Evolutionary conservation across 2,113 vertebrate genomes (phyloP).

Genomic region (Megaleporinus macrocephalus): DNA sequence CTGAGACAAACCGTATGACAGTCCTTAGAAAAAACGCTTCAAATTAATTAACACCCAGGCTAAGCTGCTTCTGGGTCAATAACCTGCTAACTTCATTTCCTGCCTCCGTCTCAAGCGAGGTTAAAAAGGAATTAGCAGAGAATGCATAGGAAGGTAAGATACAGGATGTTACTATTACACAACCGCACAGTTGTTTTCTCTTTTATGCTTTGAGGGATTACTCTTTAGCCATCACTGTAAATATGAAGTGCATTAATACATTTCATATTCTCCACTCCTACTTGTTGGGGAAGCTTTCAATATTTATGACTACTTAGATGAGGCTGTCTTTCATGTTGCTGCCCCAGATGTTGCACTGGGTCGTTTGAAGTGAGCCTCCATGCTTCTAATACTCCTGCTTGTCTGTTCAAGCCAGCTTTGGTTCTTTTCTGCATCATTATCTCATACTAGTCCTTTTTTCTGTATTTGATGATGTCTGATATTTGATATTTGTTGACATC

Average conservation of each 20-base stretch:
- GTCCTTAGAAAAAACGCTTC: conserved; percentile 9
- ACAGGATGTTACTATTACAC: neutral
- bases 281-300: neutral
- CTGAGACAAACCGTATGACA: conserved; percentile 13
- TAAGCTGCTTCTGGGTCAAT: conserved; percentile 17
- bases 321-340: neutral
- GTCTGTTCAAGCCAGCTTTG: neutral
- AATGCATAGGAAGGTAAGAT: neutral
- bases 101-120: conserved; percentile 3
- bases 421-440: neutral
- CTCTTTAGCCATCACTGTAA: neutral
- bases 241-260: neutral
- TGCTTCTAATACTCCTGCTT: conserved; percentile 8
- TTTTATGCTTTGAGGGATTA: too few species aligned
- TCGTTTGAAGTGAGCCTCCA: conserved; percentile 1
- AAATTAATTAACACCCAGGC: conserved; percentile 23
- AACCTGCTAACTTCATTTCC: conserved; percentile 23
- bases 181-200: neutral
- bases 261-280: conserved; percentile 11
- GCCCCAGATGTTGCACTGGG: neutral
- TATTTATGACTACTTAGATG: conserved; percentile 3
- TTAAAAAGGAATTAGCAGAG: neutral
- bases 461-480: conserved; percentile 6
- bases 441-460: neutral
- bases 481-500: neutral